These are phyloP conservation scores for Phthorimaea operculella DNA, from an alignment of 1,140 invertebrate genomes.

Conservation along the genomic window DNA sequence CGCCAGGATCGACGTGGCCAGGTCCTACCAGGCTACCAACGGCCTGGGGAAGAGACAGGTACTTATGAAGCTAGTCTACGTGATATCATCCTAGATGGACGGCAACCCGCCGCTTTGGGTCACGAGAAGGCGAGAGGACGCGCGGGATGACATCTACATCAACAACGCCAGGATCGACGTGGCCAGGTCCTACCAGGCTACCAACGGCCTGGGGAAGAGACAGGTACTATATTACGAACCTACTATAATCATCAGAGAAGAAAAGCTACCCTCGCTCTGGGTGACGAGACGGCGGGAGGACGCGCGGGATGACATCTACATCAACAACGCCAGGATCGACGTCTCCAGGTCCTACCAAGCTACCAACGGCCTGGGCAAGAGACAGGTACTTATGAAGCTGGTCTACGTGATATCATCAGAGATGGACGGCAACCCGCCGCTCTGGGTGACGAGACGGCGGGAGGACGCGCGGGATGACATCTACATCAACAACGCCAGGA, in stretches of 20 bases:
- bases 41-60: slow-evolving; percentile 74
- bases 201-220: slow-evolving; percentile 69
- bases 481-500: slow-evolving; percentile 84
- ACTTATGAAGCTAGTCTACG: too few relatives aligned
- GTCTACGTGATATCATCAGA: too few relatives aligned
- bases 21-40: slow-evolving; percentile 75
- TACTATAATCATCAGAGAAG: too few relatives aligned
- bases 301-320: slow-evolving; percentile 81
- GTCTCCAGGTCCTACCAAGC: slow-evolving; percentile 75
- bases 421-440: slow-evolving; percentile 82
- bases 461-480: slow-evolving; percentile 73
- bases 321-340: slow-evolving; percentile 83
- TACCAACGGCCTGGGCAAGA: slow-evolving; percentile 69
- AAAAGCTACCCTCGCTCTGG: too few relatives aligned
- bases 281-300: too few relatives aligned
- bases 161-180: slow-evolving; percentile 82
- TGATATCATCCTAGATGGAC: too few relatives aligned
- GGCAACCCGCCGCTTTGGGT: slow-evolving; percentile 87
- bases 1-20: slow-evolving; percentile 75
- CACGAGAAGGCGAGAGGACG: too few relatives aligned
- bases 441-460: slow-evolving; percentile 78
- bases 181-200: slow-evolving; percentile 74
- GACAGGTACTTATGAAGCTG: too few relatives aligned
- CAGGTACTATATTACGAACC: too few relatives aligned
- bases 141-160: slow-evolving; percentile 82